Conservation (phyloP, 2,888 invertebrate species). For the Linyphia triangularis region DNA sequence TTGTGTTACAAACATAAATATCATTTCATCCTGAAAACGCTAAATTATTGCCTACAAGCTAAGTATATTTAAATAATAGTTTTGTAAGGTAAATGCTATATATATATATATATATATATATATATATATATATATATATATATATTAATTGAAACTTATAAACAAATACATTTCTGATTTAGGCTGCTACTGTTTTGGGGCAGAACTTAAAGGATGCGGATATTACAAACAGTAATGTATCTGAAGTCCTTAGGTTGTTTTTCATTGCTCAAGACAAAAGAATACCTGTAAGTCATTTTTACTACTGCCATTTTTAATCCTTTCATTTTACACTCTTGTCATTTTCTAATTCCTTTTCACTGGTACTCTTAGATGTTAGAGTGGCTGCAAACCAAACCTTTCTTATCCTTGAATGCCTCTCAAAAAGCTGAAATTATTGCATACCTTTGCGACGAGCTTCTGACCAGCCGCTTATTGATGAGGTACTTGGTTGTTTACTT, state of each 20-base stretch:
- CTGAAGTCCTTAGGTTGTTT: conserved; percentile 94
- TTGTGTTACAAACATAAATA: no score
- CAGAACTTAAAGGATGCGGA: conserved; percentile 91
- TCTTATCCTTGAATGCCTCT: conserved; percentile 90
- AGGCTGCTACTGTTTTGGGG: conserved; percentile 92
- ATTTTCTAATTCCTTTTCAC: background rate
- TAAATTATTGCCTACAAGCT: no score
- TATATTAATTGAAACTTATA: no score
- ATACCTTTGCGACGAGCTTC: conserved; percentile 95
- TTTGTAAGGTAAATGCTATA: no score
- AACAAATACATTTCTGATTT: conserved; percentile 1
- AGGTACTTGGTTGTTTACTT: conserved; percentile 77
- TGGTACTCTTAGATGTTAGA: conserved; percentile 82
- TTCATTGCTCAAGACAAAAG: conserved; percentile 80
- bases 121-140: no score
- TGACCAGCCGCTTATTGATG: conserved; percentile 94
- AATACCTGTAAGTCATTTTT: conserved; percentile 41
- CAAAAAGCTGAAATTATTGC: conserved; percentile 93
- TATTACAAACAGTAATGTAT: conserved; percentile 93
- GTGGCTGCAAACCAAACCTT: conserved; percentile 89
- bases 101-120: no score
- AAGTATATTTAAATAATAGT: no score
- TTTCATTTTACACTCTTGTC: background rate
- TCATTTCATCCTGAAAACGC: no score
- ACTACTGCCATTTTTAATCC: background rate